A percentile compares a stretch with the other conserved stretches of the same genome.
Evolutionary conservation across 1,140 invertebrate species (phyloP).

Genomic region (Marisa cornuarietis): DNA sequence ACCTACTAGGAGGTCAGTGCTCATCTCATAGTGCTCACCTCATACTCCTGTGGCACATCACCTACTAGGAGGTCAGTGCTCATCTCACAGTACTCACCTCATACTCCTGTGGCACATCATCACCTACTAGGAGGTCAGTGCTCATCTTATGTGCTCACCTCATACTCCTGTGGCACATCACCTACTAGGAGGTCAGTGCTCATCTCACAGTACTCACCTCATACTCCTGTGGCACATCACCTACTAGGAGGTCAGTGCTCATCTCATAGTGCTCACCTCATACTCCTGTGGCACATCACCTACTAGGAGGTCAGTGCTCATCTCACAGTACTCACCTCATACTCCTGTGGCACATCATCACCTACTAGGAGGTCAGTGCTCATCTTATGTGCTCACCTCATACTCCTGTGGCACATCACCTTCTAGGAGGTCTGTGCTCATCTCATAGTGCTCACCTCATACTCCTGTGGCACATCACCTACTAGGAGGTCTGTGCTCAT

Average conservation of each 20-base stretch:
- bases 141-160: too few relatives aligned
- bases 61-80: conserved; percentile 83
- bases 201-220: too few relatives aligned
- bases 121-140: conserved; percentile 82
- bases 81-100: too few relatives aligned
- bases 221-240: conserved; percentile 82
- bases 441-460: too few relatives aligned
- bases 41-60: conserved; percentile 82
- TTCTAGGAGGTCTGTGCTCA: conserved; percentile 82
- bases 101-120: conserved; percentile 82
- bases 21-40: too few relatives aligned
- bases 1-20: conserved; percentile 82
- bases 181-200: conserved; percentile 83
- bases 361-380: conserved; percentile 83
- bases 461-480: conserved; percentile 82
- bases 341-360: conserved; percentile 83
- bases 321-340: too few relatives aligned
- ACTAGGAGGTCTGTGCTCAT: conserved; percentile 83
- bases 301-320: conserved; percentile 82
- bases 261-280: too few relatives aligned
- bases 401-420: conserved; percentile 83
- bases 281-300: conserved; percentile 83
- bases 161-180: conserved; percentile 82
- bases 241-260: conserved; percentile 82
- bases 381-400: too few relatives aligned